Conservation (phyloP, 2,113 vertebrate species). For the Anseranas semipalmata region DNA sequence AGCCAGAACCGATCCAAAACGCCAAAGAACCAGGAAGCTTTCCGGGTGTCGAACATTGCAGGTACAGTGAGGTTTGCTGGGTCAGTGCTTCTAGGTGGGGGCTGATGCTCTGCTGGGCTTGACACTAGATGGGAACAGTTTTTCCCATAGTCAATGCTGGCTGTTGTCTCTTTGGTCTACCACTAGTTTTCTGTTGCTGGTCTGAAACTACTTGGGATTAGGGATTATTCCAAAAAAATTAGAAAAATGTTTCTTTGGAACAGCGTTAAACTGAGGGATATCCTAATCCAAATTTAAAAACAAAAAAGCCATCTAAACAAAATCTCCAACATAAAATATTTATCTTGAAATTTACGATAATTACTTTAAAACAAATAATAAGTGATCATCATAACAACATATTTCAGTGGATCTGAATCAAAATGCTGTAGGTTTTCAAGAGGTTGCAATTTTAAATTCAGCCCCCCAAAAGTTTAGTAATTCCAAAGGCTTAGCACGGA, state of each 20-base stretch:
- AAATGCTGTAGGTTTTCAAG: not conserved
- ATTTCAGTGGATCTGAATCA: not conserved
- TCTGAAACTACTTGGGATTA: not conserved
- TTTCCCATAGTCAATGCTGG: not conserved
- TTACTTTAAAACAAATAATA: not conserved
- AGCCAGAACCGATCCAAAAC: constrained; percentile 91
- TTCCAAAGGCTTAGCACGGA: not conserved
- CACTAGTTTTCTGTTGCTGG: not conserved
- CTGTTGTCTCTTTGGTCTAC: constrained; percentile 29
- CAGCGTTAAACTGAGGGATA: not conserved
- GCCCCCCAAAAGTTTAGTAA: not conserved
- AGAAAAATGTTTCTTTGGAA: not conserved
- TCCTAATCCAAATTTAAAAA: not conserved
- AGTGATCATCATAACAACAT: not conserved
- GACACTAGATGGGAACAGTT: not conserved
- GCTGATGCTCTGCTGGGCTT: not conserved
- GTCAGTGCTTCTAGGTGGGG: fast-evolving
- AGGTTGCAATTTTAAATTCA: not conserved
- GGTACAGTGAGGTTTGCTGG: constrained; percentile 56
- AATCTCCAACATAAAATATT: not conserved
- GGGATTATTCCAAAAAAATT: not conserved
- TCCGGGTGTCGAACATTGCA: constrained; percentile 88
- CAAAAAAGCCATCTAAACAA: not conserved
- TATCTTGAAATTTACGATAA: not conserved
- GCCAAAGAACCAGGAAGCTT: constrained; percentile 90